These are phyloP conservation scores for Pollicipes pollicipes DNA, from an alignment of 1,140 invertebrate species.

Conservation along the genomic window DNA sequence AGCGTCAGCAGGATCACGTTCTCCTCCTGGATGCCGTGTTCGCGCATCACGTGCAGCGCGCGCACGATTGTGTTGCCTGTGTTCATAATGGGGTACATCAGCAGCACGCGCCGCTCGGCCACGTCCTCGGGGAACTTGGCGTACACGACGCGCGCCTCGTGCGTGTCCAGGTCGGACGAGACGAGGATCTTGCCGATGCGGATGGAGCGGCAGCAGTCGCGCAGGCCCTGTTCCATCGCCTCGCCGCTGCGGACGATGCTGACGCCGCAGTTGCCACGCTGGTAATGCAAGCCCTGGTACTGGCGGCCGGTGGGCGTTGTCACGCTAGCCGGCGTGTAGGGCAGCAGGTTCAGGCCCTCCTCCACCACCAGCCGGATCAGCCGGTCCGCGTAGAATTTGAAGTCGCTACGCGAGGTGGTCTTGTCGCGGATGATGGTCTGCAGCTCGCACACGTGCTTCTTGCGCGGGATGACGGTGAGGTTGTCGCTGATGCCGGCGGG, in stretches of 20 bases:
- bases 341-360: constrained; percentile 92
- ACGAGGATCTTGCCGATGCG: constrained; percentile 94
- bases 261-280: constrained; percentile 90
- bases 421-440: constrained; percentile 89
- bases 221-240: constrained; percentile 93
- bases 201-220: constrained; percentile 94
- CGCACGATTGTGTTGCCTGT: constrained; percentile 85
- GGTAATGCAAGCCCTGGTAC: constrained; percentile 65
- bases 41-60: constrained; percentile 80
- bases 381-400: constrained; percentile 90
- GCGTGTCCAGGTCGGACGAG: constrained; percentile 88
- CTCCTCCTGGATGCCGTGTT: constrained; percentile 79
- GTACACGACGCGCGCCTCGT: constrained; percentile 91
- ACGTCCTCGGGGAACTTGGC: constrained; percentile 96
- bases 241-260: constrained; percentile 86
- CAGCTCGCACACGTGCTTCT: constrained; percentile 39
- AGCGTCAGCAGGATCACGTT: constrained; percentile 90
- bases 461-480: constrained; percentile 9
- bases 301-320: constrained; percentile 78
- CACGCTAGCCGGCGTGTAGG: constrained; percentile 71
- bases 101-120: constrained; percentile 43
- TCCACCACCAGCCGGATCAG: constrained; percentile 90
- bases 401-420: constrained; percentile 81
- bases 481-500: not conserved
- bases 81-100: constrained; percentile 98